Base-by-base conservation (phyloP, 2,888 invertebrate species). In the Eucriotettix oculatus region DNA sequence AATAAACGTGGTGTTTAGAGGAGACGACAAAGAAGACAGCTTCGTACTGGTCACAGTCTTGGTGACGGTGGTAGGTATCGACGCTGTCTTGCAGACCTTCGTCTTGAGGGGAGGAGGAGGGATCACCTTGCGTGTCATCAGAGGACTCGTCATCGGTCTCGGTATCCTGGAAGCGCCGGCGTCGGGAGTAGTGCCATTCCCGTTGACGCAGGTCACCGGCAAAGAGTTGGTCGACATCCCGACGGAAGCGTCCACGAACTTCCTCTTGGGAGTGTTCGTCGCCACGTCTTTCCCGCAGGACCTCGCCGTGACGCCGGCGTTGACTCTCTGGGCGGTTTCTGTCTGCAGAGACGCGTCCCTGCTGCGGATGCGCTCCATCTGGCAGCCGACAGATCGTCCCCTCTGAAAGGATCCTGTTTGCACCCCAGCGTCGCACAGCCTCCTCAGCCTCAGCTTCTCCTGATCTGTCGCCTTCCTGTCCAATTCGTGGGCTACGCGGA, bases 161-260 rank as follows among this genome's bases (percentile, higher is more conserved):
- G 67, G 67, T 14, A 71, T 70, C 43, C 71, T 69, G 69, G 68
- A 62, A 61, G 62, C 71, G n/a, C 48, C 48, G n/a, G 48, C 2
- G 2, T 12, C 48, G 1, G 48, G 2, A 3, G 48, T 14, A 48
- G 14, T 9, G 9, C n/a, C 48, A 14, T n/a, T 48, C 1, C 14
- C 48, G 48, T 14, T 48, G 48, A 14, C 48, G 48, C n/a, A 14
- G 2, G 12, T 5, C 14, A 48, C 12, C 5, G 48, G n/a, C 9
- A 9, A 2, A 14, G 12, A 12, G 48, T 14, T 48, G 12, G n/a
- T 14, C n/a, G 48, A 7, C 12, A 5, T 14, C 5, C 79, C 79
- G 48, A 79, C 78, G 16, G 76, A 76, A 1, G 78, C 76, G 64
- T 80, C 78, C 9, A 71, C 70, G 56, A 73, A 68, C 58, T 71